Evolutionary conservation across 2,113 vertebrate species (phyloP).

Genomic region (Oreochromis aureus): DNA sequence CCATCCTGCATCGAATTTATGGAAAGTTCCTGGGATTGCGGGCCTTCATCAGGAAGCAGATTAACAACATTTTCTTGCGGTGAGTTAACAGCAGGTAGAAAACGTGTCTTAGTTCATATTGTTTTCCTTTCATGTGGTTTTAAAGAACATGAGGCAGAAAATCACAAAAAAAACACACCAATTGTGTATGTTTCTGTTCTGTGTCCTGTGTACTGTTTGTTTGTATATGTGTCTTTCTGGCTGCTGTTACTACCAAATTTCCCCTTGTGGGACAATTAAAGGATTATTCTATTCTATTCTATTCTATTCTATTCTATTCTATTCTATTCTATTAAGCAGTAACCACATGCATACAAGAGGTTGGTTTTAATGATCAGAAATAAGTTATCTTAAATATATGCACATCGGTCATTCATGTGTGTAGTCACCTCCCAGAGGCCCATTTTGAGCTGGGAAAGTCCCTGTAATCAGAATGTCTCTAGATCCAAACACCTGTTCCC

Average conservation of each 20-base stretch:
- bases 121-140: neutral
- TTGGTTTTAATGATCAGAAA: neutral
- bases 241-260: too few relatives aligned
- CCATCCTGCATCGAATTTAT: constrained; percentile 94
- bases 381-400: neutral
- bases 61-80: constrained; percentile 99
- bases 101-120: neutral
- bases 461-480: neutral
- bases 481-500: neutral
- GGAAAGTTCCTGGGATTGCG: constrained; percentile 95
- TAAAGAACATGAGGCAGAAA: neutral
- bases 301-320: too few relatives aligned
- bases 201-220: too few relatives aligned
- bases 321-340: neutral
- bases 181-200: too few relatives aligned
- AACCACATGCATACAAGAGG: neutral
- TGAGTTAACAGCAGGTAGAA: constrained; percentile 45
- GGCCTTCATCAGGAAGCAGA: constrained; percentile 98
- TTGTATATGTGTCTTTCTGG: too few relatives aligned
- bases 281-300: too few relatives aligned
- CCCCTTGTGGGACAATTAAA: too few relatives aligned
- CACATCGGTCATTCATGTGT: neutral
- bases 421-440: neutral
- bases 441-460: neutral
- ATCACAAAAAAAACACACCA: neutral